These are phyloP conservation scores for Augochlora pura DNA, from an alignment of 1,140 invertebrate species.

Conservation along the genomic window DNA sequence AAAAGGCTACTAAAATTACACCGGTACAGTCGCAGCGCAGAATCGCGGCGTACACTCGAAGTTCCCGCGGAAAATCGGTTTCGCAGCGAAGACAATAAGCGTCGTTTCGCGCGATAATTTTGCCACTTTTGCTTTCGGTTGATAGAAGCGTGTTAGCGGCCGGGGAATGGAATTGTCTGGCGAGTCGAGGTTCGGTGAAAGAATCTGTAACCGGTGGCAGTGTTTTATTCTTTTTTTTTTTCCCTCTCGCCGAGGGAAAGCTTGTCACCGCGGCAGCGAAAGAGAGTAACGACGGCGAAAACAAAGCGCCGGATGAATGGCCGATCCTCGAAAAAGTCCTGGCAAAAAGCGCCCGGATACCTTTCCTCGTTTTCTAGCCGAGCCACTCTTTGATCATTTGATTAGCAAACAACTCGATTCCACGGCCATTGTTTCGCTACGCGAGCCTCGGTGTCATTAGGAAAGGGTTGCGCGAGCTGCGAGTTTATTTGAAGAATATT, in stretches of 20 bases:
- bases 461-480: too few species aligned
- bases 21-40: too few species aligned
- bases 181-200: constrained; percentile 38
- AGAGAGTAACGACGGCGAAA: constrained; percentile 41
- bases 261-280: constrained; percentile 19
- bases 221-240: constrained; percentile 27
- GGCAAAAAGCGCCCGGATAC: not conserved
- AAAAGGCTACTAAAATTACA: too few species aligned
- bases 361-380: not conserved
- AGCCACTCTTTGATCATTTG: not conserved
- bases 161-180: constrained; percentile 44
- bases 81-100: not conserved
- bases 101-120: constrained; percentile 5
- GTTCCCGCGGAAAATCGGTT: not conserved
- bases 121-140: not conserved
- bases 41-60: too few species aligned
- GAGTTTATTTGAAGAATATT: too few species aligned
- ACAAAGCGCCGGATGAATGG: constrained; percentile 57
- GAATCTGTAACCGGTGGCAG: constrained; percentile 53
- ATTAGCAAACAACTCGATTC: not conserved
- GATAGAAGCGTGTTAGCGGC: constrained; percentile 36
- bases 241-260: not conserved
- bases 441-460: too few species aligned
- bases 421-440: too few species aligned
- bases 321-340: constrained; percentile 30